Evolutionary conservation across 2,888 invertebrate species (phyloP).

Genomic region (Ypsolopha sequella): DNA sequence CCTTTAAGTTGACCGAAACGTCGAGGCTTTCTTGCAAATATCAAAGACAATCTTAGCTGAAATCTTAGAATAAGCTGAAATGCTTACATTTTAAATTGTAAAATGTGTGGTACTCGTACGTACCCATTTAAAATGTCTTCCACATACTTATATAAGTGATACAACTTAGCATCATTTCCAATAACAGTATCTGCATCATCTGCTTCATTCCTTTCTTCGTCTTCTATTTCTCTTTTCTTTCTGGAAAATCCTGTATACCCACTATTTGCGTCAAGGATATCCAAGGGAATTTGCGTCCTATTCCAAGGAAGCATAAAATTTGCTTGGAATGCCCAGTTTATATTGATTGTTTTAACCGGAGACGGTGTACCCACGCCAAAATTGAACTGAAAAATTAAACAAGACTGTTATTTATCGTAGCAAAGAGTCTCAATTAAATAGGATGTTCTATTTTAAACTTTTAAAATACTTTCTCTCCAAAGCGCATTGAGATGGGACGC

Average conservation of each 20-base stretch:
- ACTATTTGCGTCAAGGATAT: slow-evolving; percentile 41
- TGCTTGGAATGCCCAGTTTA: slow-evolving; percentile 59
- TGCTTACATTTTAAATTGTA: too few species aligned
- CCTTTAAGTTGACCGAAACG: too few species aligned
- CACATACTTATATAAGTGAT: slow-evolving; percentile 50
- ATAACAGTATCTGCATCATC: slow-evolving; percentile 15
- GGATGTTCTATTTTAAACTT: too few species aligned
- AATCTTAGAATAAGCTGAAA: too few species aligned
- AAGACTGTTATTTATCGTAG: too few species aligned
- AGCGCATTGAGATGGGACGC: too few species aligned
- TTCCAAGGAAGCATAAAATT: slow-evolving; percentile 63
- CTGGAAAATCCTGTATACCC: slow-evolving; percentile 39
- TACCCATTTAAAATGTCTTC: slow-evolving; percentile 43
- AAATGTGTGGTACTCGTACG: slow-evolving; percentile 8
- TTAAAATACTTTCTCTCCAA: too few species aligned
- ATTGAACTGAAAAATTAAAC: slow-evolving; percentile 54
- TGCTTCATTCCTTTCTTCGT: not conserved
- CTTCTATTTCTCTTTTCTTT: slow-evolving; percentile 25
- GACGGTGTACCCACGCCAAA: slow-evolving; percentile 49
- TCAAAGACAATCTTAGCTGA: too few species aligned
- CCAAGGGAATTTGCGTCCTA: slow-evolving; percentile 46
- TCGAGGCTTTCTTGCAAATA: too few species aligned
- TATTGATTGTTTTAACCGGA: slow-evolving; percentile 33
- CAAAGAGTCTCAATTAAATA: too few species aligned
- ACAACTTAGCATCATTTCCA: slow-evolving; percentile 40